These are phyloP conservation scores for Rhopilema esculentum DNA, from an alignment of 30 jellyfish, hydroid and myxozoan genomes.

Conservation along the genomic window DNA sequence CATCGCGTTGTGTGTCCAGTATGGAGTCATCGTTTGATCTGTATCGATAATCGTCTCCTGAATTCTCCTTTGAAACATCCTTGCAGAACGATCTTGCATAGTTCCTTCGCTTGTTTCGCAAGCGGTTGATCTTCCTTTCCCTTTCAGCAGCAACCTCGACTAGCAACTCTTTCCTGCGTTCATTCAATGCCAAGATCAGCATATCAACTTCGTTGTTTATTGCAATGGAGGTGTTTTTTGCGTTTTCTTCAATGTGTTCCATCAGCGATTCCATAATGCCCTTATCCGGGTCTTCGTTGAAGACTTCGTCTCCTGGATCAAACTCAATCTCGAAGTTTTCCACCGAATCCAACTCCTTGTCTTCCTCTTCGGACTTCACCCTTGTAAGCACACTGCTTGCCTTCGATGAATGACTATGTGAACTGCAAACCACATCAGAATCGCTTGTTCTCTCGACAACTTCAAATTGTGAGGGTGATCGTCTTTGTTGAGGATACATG, in stretches of 20 bases:
- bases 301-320: slow-evolving; percentile 2
- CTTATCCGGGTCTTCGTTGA: slow-evolving; percentile 39
- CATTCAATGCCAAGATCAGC: slow-evolving; percentile 48
- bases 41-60: slow-evolving; percentile 1
- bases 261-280: slow-evolving; percentile 67
- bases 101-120: slow-evolving; percentile 50
- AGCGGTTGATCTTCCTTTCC: slow-evolving; percentile 58
- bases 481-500: slow-evolving; percentile 64
- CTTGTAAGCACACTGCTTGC: slow-evolving; percentile 55
- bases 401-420: not conserved
- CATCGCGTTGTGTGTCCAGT: slow-evolving; percentile 65
- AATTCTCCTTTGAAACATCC: slow-evolving; percentile 20
- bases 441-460: not conserved
- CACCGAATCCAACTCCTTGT: slow-evolving; percentile 30
- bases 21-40: slow-evolving; percentile 55
- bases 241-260: slow-evolving; percentile 62
- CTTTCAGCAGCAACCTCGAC: slow-evolving; percentile 47
- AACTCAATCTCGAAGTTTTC: slow-evolving; percentile 52
- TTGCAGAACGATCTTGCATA: slow-evolving; percentile 55
- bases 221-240: slow-evolving; percentile 8
- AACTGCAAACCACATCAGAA: not conserved
- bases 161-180: slow-evolving; percentile 51
- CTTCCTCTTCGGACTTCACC: not conserved
- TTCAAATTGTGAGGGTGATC: slow-evolving; percentile 1
- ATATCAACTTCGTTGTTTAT: slow-evolving; percentile 46